Evolutionary conservation across 1,140 invertebrate species (phyloP).

Genomic region (Belonocnema kinseyi): DNA sequence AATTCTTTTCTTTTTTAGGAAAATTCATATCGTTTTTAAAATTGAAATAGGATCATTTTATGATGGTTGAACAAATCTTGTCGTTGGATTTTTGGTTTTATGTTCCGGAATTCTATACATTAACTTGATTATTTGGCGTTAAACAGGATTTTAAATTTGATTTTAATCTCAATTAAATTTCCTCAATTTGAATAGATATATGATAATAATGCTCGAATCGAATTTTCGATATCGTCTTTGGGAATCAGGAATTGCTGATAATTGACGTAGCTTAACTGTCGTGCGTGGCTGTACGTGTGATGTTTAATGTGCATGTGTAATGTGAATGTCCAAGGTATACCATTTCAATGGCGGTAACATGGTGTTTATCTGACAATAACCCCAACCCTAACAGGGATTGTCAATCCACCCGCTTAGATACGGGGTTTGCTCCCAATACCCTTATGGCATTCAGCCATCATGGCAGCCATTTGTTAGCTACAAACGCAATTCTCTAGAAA

Average conservation of each 20-base stretch:
- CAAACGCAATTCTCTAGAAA: neutral
- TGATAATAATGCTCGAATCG: no score
- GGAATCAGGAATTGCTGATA: conserved; percentile 43
- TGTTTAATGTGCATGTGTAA: neutral
- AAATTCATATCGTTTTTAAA: no score
- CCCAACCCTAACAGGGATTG: conserved; percentile 51
- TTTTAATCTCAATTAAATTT: no score
- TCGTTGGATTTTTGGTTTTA: no score
- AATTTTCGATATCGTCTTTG: neutral
- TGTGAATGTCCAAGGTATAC: conserved; percentile 42
- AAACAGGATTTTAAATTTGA: no score
- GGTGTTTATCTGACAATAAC: conserved; percentile 70
- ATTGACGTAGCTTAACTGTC: conserved; percentile 55
- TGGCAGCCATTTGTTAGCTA: conserved; percentile 55
- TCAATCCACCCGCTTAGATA: conserved; percentile 59
- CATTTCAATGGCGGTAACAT: conserved; percentile 64
- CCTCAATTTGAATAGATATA: no score
- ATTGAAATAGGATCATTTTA: no score
- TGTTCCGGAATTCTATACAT: no score
- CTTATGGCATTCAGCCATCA: conserved; percentile 55
- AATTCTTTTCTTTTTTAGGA: no score
- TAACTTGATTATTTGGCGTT: no score
- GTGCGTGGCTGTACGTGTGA: neutral
- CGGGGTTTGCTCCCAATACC: conserved; percentile 61
- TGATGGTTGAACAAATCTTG: no score